A percentile compares a stretch with the other conserved stretches of the same genome.
Evolutionary conservation across 2,888 invertebrate genomes (phyloP).

Genomic region (Thereva nobilitata): DNA sequence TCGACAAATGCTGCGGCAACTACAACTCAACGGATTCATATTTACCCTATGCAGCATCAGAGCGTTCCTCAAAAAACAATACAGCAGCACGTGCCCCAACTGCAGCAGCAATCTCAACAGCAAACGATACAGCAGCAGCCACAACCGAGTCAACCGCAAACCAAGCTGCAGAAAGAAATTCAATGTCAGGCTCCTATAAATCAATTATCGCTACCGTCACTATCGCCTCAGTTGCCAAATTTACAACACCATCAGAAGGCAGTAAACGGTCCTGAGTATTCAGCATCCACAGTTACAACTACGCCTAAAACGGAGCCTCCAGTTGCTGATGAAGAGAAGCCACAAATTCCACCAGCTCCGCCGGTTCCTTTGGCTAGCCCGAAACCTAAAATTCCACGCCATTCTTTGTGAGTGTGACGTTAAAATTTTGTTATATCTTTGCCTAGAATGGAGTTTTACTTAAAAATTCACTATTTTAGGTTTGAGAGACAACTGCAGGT

Average conservation of each 20-base stretch:
- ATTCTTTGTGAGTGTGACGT: conserved; percentile 60
- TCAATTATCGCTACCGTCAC: conserved; percentile 22
- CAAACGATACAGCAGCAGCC: conserved; percentile 44
- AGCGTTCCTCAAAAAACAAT: conserved; percentile 15
- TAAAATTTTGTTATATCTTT: conserved; percentile 37
- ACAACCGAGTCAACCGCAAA: conserved; percentile 39
- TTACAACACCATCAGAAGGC: conserved; percentile 38
- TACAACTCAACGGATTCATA: conserved; percentile 51
- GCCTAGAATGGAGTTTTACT: conserved; percentile 2
- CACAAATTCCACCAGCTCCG: conserved; percentile 46
- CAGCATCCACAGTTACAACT: conserved; percentile 3
- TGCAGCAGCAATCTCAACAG: conserved; percentile 38
- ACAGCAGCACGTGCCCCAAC: conserved; percentile 39
- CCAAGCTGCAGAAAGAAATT: conserved; percentile 43
- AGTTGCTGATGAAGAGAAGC: conserved; percentile 34
- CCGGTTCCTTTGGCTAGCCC: conserved; percentile 55
- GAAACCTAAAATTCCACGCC: conserved; percentile 58
- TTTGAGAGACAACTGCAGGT: conserved; percentile 75
- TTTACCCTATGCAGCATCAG: conserved; percentile 55
- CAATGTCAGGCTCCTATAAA: conserved; percentile 44
- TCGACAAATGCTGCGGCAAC: conserved; percentile 34
- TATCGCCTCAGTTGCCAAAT: not conserved
- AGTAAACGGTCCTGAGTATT: conserved; percentile 15
- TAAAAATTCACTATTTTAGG: conserved; percentile 55
- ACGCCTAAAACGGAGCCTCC: conserved; percentile 33